Evolutionary conservation across 2,113 vertebrate species (phyloP), one percentile per base, ranked within the genome.

Genomic region (Sceloporus tristichus): DNA sequence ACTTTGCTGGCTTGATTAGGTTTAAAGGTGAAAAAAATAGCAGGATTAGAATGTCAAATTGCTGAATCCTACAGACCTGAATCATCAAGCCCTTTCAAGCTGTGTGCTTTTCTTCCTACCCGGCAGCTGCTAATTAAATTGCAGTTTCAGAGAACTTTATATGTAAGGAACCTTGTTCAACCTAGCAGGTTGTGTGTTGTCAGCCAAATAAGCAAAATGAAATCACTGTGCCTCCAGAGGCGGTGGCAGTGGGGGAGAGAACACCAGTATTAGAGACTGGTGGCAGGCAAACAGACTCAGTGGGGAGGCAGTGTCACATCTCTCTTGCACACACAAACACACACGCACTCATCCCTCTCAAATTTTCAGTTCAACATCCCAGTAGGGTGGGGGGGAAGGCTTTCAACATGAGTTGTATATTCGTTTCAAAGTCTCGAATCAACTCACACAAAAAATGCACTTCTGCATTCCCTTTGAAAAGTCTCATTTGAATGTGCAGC

Each of bases 1-100:
- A 84, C 40, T 8, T 29, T 87, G 91, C 91, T 90, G 90, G 92
- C 91, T 92, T 74, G 65, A 73, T 90, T 86, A 40, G 0, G 82
- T 90, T 92, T 89, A 87, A 71, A 71, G 68, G 68, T 71, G 68
- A 71, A 71, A 93, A 89, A 91, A 92, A 92, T 91, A 93, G 91
- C 82, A 90, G 91, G 89, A 91, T 93, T 93, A 94, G 91, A 90
- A 89, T 88, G 90, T 92, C 91, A 94, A 90, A 91, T 81, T 93
- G 92, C 92, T 91, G 92, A 93, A 90, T 92, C 88, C 85, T 88
- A 38, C 86, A 92, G 89, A 90, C 89, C 87, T 90, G 74, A 92
- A 87, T 82, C 86, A 83, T 88, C 90, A 90, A 92, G 88, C 65
- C 85, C 59, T 86, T 90, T 73, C 83, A 86, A 91, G 84, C 73